Evolutionary conservation across 2,888 invertebrate species (phyloP), one percentile per base, ranked within the genome.

Genomic region (Cryptophagus acutangulus): DNA sequence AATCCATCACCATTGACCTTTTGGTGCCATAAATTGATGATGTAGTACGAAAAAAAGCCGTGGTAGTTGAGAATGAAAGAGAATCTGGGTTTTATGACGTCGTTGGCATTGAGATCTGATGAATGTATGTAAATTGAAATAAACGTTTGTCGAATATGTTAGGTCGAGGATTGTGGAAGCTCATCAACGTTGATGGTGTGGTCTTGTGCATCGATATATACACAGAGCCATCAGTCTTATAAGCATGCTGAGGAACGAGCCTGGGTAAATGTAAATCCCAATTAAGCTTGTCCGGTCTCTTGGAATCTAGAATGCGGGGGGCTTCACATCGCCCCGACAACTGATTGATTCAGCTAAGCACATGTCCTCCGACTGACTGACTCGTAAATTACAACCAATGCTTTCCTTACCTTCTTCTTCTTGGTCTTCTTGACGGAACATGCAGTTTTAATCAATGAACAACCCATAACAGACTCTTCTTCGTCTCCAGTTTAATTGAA

Each of bases 261-360:
- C 57, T 47, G 56, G 57, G 56, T 58, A 63, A 64, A 66, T 65
- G 65, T 66, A 65, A 66, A 67, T 66, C 64, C 66, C 66, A 68
- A 67, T 68, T 67, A 69, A 67, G 62, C 59, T 59, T 63, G 62
- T 63, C 63, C 61, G 54, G 57, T 55, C 54, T 57, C 46, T 52
- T 52, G 63, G 62, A 59, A 59, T 58, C 61, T 55, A 54, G 59
- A 53, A 52, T 52, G 62, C 60, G 59, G 62, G 62, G 64, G 63
- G 62, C 57, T 56, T 51, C 49, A 45, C 49, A 53, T 50, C 59
- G 51, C 57, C n/a, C 59, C 57, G 65, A 66, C 67, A 67, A 67
- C 65, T 68, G 68, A 68, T 67, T 67, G 68, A 67, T 68, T 67
- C 66, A 60, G 51, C 59, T 57, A 55, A 62, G 62, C 63, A 62